A percentile compares a stretch with the other conserved stretches of the same genome.
Conservation (phyloP, 2,113 vertebrate genomes). For the Electrona antarctica region DNA sequence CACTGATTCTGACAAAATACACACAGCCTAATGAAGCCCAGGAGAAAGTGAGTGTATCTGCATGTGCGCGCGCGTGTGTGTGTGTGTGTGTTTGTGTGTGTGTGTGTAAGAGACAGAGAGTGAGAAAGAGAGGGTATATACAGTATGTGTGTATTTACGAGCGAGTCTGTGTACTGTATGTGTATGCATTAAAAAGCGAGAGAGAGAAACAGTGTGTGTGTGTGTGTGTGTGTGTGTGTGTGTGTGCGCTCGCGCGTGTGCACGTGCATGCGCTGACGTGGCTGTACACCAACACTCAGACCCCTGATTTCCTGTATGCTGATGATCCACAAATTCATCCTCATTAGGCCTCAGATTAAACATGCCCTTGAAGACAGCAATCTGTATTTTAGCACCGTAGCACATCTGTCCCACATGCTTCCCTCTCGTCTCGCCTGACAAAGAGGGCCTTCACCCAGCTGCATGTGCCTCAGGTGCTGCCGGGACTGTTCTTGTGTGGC, state of each 20-base stretch:
- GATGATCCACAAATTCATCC: slow-evolving; percentile 73
- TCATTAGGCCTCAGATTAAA: slow-evolving; percentile 72
- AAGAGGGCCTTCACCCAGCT: slow-evolving; percentile 71
- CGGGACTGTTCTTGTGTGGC: slow-evolving; percentile 79
- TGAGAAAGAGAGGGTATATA: neutral
- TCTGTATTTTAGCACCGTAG: slow-evolving; percentile 77
- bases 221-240: neutral
- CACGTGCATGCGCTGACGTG: neutral
- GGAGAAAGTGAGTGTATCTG: slow-evolving; percentile 45
- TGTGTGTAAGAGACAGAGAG: neutral
- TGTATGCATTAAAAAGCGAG: neutral
- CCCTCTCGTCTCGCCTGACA: slow-evolving; percentile 67
- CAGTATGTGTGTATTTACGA: neutral
- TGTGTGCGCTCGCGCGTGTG: neutral
- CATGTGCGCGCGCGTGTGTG: neutral
- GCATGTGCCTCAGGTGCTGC: slow-evolving; percentile 77
- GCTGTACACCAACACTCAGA: slow-evolving; percentile 31
- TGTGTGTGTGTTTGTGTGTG: neutral
- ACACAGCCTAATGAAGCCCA: slow-evolving; percentile 62
- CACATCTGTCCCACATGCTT: slow-evolving; percentile 80
- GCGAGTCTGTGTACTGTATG: neutral
- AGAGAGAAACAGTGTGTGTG: neutral
- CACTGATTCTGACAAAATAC: slow-evolving; percentile 69
- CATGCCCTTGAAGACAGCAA: slow-evolving; percentile 67
- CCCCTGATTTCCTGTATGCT: slow-evolving; percentile 40